Base-by-base conservation (phyloP, 2,888 invertebrate species). In the Hanleya hanleyi region DNA sequence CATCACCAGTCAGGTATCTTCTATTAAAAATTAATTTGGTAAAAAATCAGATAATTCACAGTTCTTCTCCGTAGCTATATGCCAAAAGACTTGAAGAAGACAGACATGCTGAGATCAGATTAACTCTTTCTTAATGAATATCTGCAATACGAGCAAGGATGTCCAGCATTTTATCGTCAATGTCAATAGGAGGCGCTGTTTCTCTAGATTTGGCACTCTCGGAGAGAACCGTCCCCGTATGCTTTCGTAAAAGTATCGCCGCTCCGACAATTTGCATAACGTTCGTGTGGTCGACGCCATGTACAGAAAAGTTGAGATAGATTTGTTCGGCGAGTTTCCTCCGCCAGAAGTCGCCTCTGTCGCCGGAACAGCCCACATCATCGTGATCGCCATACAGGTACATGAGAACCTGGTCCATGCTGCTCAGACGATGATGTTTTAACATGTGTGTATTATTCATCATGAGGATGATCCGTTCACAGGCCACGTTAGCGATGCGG, bases 331-430 rank as follows among this genome's bases (percentile, higher is more conserved):
- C 86, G 61, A 87, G 71, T 70, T 86, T 84, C n/a, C 87, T 75
- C 32, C 83, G 73, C 71, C 85, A 87, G 74, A 87, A 84, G 70
- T 87, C 87, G n/a, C 86, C 87, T 22, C 86, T 75, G 72, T 87
- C 84, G 0, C 87, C 87, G 4, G 79, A 80, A 57, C 83, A 67
- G 6, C 83, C 84, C 1, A 83, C 75, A 61, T 87, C 87, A 36
- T 85, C 84, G 73, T 86, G 86, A 65, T 79, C 75, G 7, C 87
- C 87, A 18, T 74, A 76, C n/a, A 86, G 75, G 68, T 84, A 85
- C 7, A 77, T 61, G 1, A 84, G 70, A 0, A 82, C 84, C 50
- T 86, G 81, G 49, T 81, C 75, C 75, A 86, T 86, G 32, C 70
- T 77, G 32, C 77, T 67, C 15, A 87, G 73, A 3, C 85, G 81